Conservation (phyloP, 1,140 invertebrate genomes). For the Lamellibrachia luymesi region DNA sequence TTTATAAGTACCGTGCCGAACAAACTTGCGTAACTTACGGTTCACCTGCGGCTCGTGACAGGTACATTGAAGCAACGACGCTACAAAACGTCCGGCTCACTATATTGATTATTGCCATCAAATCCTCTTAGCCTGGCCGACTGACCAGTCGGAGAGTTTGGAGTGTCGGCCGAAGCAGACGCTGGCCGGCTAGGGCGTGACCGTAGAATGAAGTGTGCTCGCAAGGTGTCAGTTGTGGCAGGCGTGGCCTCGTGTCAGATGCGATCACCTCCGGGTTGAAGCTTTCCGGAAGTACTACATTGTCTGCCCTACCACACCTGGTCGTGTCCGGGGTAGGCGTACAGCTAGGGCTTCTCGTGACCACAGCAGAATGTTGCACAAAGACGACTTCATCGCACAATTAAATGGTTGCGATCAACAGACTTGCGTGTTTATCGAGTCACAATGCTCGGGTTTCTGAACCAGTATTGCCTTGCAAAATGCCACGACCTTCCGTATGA, state of each 20-base stretch:
- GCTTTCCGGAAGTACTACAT: background rate
- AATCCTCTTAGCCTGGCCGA: background rate
- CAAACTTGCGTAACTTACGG: background rate
- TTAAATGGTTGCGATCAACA: background rate
- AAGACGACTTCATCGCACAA: background rate
- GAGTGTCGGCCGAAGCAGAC: background rate
- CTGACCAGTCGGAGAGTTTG: background rate
- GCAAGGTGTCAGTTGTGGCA: background rate
- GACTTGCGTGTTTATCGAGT: background rate
- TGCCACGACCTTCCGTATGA: background rate
- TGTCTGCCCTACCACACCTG: background rate
- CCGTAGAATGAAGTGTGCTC: background rate
- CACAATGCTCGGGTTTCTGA: background rate
- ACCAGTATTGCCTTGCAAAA: background rate
- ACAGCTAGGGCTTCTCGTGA: background rate
- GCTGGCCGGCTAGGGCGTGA: background rate
- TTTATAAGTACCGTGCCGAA: background rate
- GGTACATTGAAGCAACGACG: background rate
- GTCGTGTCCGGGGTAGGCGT: background rate
- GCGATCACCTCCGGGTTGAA: background rate
- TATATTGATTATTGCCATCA: background rate
- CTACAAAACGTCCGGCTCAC: background rate
- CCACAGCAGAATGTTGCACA: background rate
- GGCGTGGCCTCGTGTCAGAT: background rate
- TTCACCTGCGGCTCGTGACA: background rate